These are phyloP conservation scores for Palythoa grandis DNA, from an alignment of 92 coral and sea anemone genomes.

Conservation along the genomic window DNA sequence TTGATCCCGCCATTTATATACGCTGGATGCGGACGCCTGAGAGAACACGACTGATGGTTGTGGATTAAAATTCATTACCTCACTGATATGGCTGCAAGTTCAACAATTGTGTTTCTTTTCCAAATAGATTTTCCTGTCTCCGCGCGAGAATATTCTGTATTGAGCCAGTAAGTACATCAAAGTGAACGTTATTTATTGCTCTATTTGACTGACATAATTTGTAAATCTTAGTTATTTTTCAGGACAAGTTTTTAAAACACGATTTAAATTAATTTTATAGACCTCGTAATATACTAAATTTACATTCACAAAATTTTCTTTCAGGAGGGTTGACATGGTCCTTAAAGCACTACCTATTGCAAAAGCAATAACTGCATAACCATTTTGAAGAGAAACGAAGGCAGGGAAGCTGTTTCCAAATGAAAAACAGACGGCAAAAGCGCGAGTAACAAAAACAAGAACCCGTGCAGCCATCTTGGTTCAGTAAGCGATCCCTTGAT, in stretches of 20 bases:
- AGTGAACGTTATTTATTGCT: not conserved
- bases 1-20: conserved; percentile 69
- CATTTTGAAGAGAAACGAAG: not conserved
- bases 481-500: not conserved
- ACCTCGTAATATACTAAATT: conserved; percentile 5
- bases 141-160: not conserved
- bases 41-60: conserved; percentile 48
- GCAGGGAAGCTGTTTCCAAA: not conserved
- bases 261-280: not conserved
- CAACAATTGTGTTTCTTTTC: conserved; percentile 76
- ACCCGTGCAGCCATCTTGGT: conserved; percentile 32
- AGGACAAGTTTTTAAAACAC: not conserved
- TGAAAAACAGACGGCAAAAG: conserved; percentile 7
- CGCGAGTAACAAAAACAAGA: conserved; percentile 36
- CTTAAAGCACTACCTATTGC: not conserved
- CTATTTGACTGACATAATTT: not conserved
- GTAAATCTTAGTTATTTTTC: not conserved
- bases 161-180: conserved; percentile 2
- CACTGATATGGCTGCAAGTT: conserved; percentile 44
- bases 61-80: conserved; percentile 39
- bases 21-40: conserved; percentile 75
- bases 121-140: conserved; percentile 30
- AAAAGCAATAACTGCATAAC: not conserved
- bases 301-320: conserved; percentile 1
- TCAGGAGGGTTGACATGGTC: not conserved